Evolutionary conservation across 2,797 vertebrate genomes (phyloP).

Genomic region (Gymnopithys bicolor): DNA sequence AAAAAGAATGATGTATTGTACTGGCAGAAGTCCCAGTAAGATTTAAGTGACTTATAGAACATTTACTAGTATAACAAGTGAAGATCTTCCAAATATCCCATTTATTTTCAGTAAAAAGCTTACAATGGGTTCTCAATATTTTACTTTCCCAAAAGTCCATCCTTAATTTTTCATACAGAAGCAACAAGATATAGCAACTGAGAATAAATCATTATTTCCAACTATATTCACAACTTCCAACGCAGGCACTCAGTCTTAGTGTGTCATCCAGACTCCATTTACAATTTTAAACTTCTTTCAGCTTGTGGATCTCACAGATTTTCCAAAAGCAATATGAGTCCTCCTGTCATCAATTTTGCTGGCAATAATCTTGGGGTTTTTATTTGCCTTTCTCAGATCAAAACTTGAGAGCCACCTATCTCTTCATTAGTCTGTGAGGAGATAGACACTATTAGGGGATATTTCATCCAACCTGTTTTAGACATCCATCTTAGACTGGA

Average conservation of each 20-base stretch:
- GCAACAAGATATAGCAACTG: constrained; percentile 5
- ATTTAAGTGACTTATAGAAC: constrained; percentile 58
- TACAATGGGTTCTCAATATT: constrained; percentile 53
- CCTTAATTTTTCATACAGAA: constrained; percentile 43
- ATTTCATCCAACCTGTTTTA: neutral
- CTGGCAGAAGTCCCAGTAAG: constrained; percentile 61
- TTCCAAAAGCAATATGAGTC: constrained; percentile 35
- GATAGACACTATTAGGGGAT: neutral
- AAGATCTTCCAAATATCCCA: constrained; percentile 55
- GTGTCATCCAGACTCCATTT: constrained; percentile 3
- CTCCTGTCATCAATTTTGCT: constrained; percentile 4
- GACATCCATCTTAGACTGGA: neutral
- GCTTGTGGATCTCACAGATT: neutral
- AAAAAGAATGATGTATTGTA: constrained; percentile 55
- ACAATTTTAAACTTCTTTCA: neutral
- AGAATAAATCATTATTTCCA: constrained; percentile 41
- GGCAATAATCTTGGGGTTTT: neutral
- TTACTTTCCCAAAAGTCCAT: constrained; percentile 46
- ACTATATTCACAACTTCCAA: neutral
- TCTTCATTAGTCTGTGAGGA: neutral
- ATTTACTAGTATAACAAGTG: constrained; percentile 57
- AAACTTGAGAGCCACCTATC: neutral
- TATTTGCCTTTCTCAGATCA: neutral
- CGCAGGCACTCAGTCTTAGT: neutral
- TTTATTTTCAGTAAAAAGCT: constrained; percentile 61